Percentiles rank a stretch among this genome's conserved stretches.
phyloP scores from a whole-genome alignment of 2,797 vertebrate species.

The Diplodus puntazzo region DNA sequence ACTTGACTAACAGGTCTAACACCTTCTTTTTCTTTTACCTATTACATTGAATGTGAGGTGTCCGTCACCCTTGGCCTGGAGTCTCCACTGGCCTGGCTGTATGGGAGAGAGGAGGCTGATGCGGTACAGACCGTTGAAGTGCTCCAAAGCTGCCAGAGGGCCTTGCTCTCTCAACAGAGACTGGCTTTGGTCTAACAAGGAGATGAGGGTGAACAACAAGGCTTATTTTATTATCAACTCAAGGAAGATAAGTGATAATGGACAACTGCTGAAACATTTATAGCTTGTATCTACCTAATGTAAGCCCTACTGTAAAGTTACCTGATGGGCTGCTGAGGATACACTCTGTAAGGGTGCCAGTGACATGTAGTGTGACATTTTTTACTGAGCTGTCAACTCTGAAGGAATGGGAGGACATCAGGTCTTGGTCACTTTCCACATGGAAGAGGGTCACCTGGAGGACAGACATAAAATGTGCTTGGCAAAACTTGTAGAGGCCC shows the following conservation, averaged over 20 bases:
- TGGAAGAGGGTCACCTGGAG: conserved; percentile 89
- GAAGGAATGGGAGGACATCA: conserved; percentile 77
- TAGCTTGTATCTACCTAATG: too few relatives aligned
- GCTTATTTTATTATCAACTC: conserved; percentile 1
- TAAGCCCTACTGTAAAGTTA: conserved; percentile 30
- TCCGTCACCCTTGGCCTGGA: conserved; percentile 77
- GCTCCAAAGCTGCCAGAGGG: conserved; percentile 75
- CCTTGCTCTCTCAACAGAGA: conserved; percentile 70
- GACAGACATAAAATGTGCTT: neutral
- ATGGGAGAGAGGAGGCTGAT: conserved; percentile 82
- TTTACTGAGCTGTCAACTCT: conserved; percentile 85
- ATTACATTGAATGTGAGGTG: conserved; percentile 84
- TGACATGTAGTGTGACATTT: conserved; percentile 83
- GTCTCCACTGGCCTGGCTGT: conserved; percentile 85
- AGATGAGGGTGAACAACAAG: neutral
- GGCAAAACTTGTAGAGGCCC: neutral
- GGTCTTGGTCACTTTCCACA: conserved; percentile 70
- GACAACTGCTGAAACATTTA: neutral
- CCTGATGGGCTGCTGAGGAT: conserved; percentile 85
- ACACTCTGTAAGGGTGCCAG: conserved; percentile 81
- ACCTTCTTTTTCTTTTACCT: conserved; percentile 76
- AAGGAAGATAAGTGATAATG: neutral
- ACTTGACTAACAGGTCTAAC: neutral
- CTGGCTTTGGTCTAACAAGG: conserved; percentile 74
- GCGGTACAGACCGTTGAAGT: conserved; percentile 84